Percentiles rank a stretch among this genome's conserved stretches.
Conservation (phyloP, 2,113 vertebrate species). For the Boulengeromyrus knoepffleri region DNA sequence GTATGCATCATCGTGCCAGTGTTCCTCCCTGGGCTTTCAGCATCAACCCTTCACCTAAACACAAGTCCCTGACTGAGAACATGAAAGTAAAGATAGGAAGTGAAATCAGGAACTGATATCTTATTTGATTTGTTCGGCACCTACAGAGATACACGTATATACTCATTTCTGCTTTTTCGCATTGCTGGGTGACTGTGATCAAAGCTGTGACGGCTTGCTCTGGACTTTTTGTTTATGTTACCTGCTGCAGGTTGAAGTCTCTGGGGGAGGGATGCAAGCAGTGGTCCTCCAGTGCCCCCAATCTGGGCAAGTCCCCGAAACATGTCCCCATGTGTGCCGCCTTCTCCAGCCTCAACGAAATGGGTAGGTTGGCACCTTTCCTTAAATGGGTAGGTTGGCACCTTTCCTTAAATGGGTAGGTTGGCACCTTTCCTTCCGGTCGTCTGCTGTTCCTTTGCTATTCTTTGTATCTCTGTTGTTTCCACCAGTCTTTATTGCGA, state of each 20-base stretch:
- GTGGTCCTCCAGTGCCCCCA: conserved; percentile 84
- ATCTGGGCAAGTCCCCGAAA: conserved; percentile 83
- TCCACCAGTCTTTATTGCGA: background rate
- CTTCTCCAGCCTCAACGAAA: conserved; percentile 82
- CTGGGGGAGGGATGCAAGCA: conserved; percentile 77
- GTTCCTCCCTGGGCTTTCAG: background rate
- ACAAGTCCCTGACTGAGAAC: background rate
- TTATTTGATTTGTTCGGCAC: background rate
- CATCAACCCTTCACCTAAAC: background rate
- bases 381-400: too few species aligned
- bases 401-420: conserved; percentile 70
- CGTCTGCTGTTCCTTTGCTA: background rate
- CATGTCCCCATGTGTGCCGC: conserved; percentile 71
- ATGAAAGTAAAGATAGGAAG: background rate
- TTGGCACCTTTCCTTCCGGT: background rate
- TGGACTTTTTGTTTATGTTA: background rate
- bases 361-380: conserved; percentile 63
- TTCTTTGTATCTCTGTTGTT: background rate
- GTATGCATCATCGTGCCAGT: background rate
- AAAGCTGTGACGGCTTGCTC: background rate
- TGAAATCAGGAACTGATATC: background rate
- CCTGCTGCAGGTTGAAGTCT: conserved; percentile 66
- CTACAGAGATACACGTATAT: background rate
- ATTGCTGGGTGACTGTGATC: background rate
- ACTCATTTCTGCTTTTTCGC: background rate